Evolutionary conservation across 2,888 invertebrate species (phyloP), one percentile per base, ranked within the genome.

Genomic region (Creontiades dilutus): DNA sequence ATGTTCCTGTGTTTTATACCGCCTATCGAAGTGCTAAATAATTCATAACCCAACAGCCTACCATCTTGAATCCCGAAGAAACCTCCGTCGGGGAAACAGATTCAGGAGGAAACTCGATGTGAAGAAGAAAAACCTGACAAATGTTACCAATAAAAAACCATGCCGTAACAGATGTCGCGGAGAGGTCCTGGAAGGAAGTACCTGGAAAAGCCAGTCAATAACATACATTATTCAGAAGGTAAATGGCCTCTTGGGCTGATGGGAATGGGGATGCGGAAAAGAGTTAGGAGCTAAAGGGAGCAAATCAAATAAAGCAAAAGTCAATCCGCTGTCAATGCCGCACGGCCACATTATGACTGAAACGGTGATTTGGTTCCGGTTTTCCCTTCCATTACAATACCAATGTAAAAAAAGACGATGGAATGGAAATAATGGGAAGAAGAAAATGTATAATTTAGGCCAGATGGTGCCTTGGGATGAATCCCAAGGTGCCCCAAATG

Each of bases 141-240:
- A 82, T 82, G 82, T 82, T 82, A 68, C 86, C 75, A 75, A 86
- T 75, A 86, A 68, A 68, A 75, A 86, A 86, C 86, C 61, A 61
- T 75, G 86, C 82, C 82, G 57, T 57, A 85, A 85, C 85, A 85
- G 85, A 85, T 85, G 85, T 61, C 85, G 85, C 48, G 61, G 85
- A 61, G 57, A 61, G 85, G 85, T 85, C 61, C 27, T 85, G 85
- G 37, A 61, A 46, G 85, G 37, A 85, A 61, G 37, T 85, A 85
- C 85, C 85, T 85, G 85, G 82, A 61, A 61, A 61, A 55, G 55
- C 57, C 85, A 85, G 85, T 61, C 85, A 85, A 85, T 85, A 85
- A n/a, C 27, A 85, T 85, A 85, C 85, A 85, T 85, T 85, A 85
- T 85, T 85, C 85, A 85, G 85, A 61, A 85, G 85, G 85, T 85